A percentile compares a stretch with the other conserved stretches of the same genome.
These are phyloP conservation scores for Chaenocephalus aceratus DNA, from an alignment of 2,113 vertebrate species.

Conservation along the genomic window DNA sequence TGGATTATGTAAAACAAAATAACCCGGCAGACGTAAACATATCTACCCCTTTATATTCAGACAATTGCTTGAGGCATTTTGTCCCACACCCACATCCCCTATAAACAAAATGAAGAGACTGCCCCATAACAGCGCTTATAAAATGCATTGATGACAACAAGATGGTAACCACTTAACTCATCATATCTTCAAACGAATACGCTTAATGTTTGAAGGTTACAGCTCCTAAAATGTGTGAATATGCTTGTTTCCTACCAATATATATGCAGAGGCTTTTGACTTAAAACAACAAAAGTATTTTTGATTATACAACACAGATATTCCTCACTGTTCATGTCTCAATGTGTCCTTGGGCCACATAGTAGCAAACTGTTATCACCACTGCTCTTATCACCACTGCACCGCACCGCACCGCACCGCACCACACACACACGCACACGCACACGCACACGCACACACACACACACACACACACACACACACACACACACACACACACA, in stretches of 20 bases:
- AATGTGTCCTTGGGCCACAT: slow-evolving; percentile 51
- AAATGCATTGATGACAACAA: background rate
- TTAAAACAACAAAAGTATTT: background rate
- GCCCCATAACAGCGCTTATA: too few species aligned
- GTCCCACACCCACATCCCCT: background rate
- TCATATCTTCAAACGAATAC: background rate
- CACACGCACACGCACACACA: background rate
- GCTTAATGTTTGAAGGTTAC: background rate
- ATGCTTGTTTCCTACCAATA: background rate
- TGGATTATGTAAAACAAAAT: background rate
- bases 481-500: slow-evolving; percentile 21
- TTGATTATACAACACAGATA: background rate
- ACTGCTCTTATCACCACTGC: slow-evolving; percentile 59
- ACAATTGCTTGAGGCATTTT: background rate
- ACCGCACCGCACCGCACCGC: background rate
- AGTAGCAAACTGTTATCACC: slow-evolving; percentile 52
- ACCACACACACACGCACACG: slow-evolving; percentile 1
- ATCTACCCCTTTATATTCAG: background rate
- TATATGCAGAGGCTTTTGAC: background rate
- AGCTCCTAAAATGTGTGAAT: background rate
- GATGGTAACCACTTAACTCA: background rate
- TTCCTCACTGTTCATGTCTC: background rate
- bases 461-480: slow-evolving; percentile 2
- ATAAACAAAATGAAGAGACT: background rate
- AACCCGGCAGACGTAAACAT: background rate